A percentile compares a stretch with the other conserved stretches of the same genome.
These are phyloP conservation scores for Tribolium freemani DNA, from an alignment of 2,888 invertebrate species.

Conservation along the genomic window DNA sequence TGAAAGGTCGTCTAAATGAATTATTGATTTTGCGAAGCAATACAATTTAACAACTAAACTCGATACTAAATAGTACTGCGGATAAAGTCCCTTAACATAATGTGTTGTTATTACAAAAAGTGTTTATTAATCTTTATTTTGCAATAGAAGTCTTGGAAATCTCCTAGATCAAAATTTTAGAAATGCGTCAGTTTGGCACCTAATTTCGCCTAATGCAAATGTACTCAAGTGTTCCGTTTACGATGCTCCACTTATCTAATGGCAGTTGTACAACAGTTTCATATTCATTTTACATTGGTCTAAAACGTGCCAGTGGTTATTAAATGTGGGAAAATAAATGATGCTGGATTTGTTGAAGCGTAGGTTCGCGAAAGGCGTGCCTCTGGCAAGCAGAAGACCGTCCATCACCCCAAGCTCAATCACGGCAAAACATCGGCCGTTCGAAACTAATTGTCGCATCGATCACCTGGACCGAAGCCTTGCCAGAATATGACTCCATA, in stretches of 20 bases:
- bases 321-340: conserved; percentile 26
- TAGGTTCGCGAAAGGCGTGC: conserved; percentile 21
- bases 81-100: no score
- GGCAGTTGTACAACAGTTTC: conserved; percentile 18
- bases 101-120: neutral
- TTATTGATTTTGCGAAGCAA: no score
- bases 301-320: conserved; percentile 4
- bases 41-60: no score
- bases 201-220: conserved; percentile 11
- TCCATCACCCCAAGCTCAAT: conserved; percentile 61
- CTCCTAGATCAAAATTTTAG: neutral
- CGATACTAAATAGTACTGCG: no score
- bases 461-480: conserved; percentile 59
- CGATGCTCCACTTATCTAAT: conserved; percentile 7
- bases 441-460: conserved; percentile 63
- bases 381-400: conserved; percentile 47
- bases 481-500: conserved; percentile 59
- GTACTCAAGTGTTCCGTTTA: conserved; percentile 2
- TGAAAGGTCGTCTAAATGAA: neutral
- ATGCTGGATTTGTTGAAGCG: conserved; percentile 15
- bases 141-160: neutral
- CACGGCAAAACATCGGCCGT: conserved; percentile 59
- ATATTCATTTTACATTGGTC: conserved; percentile 12
- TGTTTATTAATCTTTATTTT: neutral
- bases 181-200: neutral